phyloP scores from a whole-genome alignment of 2,888 invertebrate genomes.

The Margaritifera margaritifera region DNA sequence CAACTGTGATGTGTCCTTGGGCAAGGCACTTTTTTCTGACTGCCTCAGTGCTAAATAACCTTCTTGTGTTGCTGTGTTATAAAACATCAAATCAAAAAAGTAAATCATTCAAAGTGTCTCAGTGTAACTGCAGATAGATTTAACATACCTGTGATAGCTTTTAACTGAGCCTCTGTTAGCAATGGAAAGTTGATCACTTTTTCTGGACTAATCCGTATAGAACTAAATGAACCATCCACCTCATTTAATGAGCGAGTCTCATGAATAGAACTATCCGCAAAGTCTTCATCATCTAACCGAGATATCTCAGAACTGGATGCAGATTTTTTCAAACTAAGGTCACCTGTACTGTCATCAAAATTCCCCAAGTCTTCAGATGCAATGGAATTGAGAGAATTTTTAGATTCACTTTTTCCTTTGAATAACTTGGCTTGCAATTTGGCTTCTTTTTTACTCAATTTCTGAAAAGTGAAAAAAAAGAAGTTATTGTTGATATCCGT shows the following conservation, averaged over 20 bases:
- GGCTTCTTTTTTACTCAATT: conserved; percentile 31
- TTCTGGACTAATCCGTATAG: conserved; percentile 64
- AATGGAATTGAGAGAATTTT: conserved; percentile 42
- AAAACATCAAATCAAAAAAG: too few species aligned
- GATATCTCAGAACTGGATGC: conserved; percentile 50
- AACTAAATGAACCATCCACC: conserved; percentile 49
- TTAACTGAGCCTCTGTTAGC: conserved; percentile 71
- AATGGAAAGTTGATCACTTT: conserved; percentile 61
- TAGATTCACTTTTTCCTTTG: conserved; percentile 28
- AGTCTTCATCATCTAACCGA: conserved; percentile 40
- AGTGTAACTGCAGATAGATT: too few species aligned
- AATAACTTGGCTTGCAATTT: conserved; percentile 26
- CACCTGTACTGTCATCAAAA: conserved; percentile 46
- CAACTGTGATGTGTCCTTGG: too few species aligned
- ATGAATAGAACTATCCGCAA: conserved; percentile 43
- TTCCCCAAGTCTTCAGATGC: conserved; percentile 44
- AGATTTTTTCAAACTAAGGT: conserved; percentile 38
- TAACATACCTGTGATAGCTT: conserved; percentile 68
- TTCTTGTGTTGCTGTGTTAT: too few species aligned
- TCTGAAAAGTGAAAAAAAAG: conserved; percentile 19
- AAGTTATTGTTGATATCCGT: too few species aligned
- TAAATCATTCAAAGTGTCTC: too few species aligned
- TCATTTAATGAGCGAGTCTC: conserved; percentile 51
- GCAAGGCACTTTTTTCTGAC: too few species aligned
- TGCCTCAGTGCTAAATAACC: too few species aligned